Evolutionary conservation across 2,113 vertebrate species (phyloP), one percentile per base, ranked within the genome.

Genomic region (Jacana jacana): DNA sequence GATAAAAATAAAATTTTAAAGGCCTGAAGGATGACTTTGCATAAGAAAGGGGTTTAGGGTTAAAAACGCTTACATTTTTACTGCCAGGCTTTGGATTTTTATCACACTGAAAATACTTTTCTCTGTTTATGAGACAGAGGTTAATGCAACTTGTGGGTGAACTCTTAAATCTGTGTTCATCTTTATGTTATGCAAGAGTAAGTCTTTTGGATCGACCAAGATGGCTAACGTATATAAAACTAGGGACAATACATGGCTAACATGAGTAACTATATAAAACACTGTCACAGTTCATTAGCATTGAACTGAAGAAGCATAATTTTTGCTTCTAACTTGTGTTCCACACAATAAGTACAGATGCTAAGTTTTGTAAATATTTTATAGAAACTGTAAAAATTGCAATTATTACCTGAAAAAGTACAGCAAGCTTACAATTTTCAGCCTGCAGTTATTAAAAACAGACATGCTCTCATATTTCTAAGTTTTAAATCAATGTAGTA

Each of bases 331-430:
- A 70, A 65, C 58, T 69, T 6, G 3, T 22, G 16, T 48, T 75
- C 39, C 15, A 69, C 19, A n/a, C 31, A 0, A 0, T 35, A 75
- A 58, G 10, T 8, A 2, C 16, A 9, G 37, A 66, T 1, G 11
- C 2, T 13, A 84, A 35, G 35, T 78, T 70, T 5, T 6, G 63
- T 42, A 81, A 89, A 76, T 19, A 14, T n/a, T 35, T 68, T 68
- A 28, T 54, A 84, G 64, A 72, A 86, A 77, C n/a, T 44, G 37
- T 79, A 82, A 83, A 91, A 95, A 46, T 51, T 37, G 9, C 25
- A 51, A 87, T 86, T 68, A 64, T 64, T 83, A 81, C 35, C 44
- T 58, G 49, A 49, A 54, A 77, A 91, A 81, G 42, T 39, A 39
- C 8, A 71, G 37, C 58, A 77, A 68, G 11, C 23, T 81, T 91